These are phyloP conservation scores for Thalassarche chlororhynchos DNA, from an alignment of 2,113 vertebrate species.

Conservation along the genomic window DNA sequence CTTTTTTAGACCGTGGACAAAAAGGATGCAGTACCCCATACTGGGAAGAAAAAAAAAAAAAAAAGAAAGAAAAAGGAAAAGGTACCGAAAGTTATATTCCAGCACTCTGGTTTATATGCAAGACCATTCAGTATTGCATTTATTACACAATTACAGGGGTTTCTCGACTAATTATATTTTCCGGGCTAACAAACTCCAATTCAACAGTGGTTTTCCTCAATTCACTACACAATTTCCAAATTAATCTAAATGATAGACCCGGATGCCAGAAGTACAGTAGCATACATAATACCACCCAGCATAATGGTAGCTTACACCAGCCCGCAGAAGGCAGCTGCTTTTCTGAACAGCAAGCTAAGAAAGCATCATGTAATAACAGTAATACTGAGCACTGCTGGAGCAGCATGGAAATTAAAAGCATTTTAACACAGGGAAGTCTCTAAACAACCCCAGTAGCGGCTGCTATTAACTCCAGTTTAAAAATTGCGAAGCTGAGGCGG, in stretches of 20 bases:
- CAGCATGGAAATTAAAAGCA: not conserved
- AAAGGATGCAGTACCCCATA: slow-evolving; percentile 97
- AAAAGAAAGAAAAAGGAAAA: not conserved
- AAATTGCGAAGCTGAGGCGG: not conserved
- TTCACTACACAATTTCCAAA: slow-evolving; percentile 48
- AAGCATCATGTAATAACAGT: slow-evolving; percentile 13
- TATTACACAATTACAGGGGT: not conserved
- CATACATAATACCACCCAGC: not conserved
- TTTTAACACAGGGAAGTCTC: not conserved
- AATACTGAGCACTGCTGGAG: not conserved
- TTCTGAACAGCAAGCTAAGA: slow-evolving; percentile 9
- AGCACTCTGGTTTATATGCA: not conserved
- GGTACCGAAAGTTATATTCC: not conserved
- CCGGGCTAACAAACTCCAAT: not conserved
- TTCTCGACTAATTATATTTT: not conserved
- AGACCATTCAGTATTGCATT: not conserved
- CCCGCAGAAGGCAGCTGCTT: not conserved
- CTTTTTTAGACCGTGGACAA: slow-evolving; percentile 87
- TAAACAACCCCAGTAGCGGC: not conserved
- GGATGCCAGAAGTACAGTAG: not conserved
- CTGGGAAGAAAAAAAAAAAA: slow-evolving; percentile 62
- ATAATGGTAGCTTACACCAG: slow-evolving; percentile 18
- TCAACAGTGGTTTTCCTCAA: not conserved
- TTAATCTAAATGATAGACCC: slow-evolving; percentile 41
- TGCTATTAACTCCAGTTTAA: not conserved